Conservation (phyloP, 2,797 vertebrate species). For the Paedocypris micromegethes region DNA sequence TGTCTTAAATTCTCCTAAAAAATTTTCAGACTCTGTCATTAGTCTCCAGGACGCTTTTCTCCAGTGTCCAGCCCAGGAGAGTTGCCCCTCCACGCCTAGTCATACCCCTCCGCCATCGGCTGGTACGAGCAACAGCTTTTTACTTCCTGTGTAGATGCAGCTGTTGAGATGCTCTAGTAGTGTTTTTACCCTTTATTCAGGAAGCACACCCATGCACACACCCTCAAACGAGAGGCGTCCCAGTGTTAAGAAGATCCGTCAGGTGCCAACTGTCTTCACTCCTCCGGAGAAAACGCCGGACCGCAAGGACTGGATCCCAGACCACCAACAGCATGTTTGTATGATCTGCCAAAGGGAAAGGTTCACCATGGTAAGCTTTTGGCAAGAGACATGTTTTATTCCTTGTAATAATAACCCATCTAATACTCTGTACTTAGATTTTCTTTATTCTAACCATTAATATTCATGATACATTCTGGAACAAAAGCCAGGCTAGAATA, state of each 20-base stretch:
- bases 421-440: too few relatives aligned
- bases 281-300: slow-evolving; percentile 84
- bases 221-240: slow-evolving; percentile 60
- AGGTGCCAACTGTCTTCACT: slow-evolving; percentile 70
- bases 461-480: too few relatives aligned
- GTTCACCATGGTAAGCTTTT: slow-evolving; percentile 89
- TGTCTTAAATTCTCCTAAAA: too few relatives aligned
- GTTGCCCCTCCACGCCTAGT: slow-evolving; percentile 58
- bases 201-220: slow-evolving; percentile 63
- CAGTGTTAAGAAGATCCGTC: slow-evolving; percentile 60
- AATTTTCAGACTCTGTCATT: slow-evolving; percentile 77
- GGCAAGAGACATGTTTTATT: background rate
- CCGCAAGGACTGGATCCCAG: slow-evolving; percentile 90
- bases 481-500: too few relatives aligned
- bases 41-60: slow-evolving; percentile 75
- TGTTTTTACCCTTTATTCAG: slow-evolving; percentile 53
- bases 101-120: slow-evolving; percentile 62
- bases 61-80: slow-evolving; percentile 74
- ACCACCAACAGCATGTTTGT: slow-evolving; percentile 77
- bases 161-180: too few relatives aligned
- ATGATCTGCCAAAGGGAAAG: slow-evolving; percentile 90
- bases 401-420: too few relatives aligned
- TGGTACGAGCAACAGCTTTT: slow-evolving; percentile 58
- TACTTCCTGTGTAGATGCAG: too few relatives aligned
- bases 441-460: too few relatives aligned